phyloP scores from a whole-genome alignment of 2,888 invertebrate genomes.

The Coelinius sp. region DNA sequence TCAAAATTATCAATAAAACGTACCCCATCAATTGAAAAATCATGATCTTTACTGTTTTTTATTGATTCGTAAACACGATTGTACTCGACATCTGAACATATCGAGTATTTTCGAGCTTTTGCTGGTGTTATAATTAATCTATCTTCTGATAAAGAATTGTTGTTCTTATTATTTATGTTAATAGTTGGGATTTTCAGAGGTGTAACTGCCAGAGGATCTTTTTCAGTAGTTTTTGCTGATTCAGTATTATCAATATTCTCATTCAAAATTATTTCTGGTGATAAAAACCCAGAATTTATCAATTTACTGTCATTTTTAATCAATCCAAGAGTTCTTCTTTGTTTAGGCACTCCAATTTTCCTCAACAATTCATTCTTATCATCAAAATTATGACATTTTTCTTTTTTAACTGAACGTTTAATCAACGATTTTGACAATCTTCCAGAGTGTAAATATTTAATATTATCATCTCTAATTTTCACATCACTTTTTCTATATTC shows the following conservation, averaged over 20 bases:
- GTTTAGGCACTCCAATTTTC: not conserved
- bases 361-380: not conserved
- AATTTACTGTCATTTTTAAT: no score
- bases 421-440: not conserved
- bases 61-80: not conserved
- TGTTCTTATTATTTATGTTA: no score
- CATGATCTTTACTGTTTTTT: not conserved
- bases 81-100: not conserved
- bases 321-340: not conserved
- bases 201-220: not conserved
- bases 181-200: no score
- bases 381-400: not conserved
- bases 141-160: not conserved
- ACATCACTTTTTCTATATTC: not conserved
- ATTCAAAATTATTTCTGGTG: no score
- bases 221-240: no score
- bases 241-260: no score
- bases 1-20: not conserved
- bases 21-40: not conserved
- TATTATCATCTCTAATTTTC: not conserved
- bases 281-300: no score
- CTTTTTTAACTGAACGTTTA: not conserved
- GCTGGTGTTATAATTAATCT: not conserved
- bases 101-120: not conserved
- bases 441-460: not conserved